Base-by-base conservation (phyloP, 2,797 vertebrate species). In the Gastrophryne carolinensis region DNA sequence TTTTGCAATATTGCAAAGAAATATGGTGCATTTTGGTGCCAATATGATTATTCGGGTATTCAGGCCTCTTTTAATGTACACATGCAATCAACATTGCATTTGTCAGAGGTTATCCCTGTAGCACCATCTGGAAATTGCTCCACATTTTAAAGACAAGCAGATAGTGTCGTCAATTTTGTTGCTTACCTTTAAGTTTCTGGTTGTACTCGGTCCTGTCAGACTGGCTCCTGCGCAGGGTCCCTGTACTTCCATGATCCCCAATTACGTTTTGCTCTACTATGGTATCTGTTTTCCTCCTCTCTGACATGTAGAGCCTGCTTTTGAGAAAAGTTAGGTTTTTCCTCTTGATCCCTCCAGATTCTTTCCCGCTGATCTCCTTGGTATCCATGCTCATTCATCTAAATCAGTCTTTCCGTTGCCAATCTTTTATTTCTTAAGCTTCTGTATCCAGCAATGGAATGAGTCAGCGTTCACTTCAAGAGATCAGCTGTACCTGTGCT, bases 161-260 rank as follows among this genome's bases (percentile, higher is more conserved):
- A 15, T 10, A 21, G 6, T 54, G n/a, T 1, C 24, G 23, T 26
- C 52, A 13, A 39, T 9, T 39, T 39, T 39, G 9, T 5, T 2
- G 35, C 19, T 89, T 96, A 99, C 97, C 97, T 98, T 98, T 95
- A 75, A 98, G 85, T 83, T 95, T 98, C 78, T 92, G 89, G 90
- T 86, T 93, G 92, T 99, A 99, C 83, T 98, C 97, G 8, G 94
- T 98, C 89, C 96, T 95, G 88, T 99, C 96, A 0, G 97, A 99
- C 84, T 99, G 95, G 82, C 92, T 98, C 84, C 97, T 94, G 84
- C 96, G 91, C 89, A 98, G 70, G 19, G 88, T 88, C 65, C 93
- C 90, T 74, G 94, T 86, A 86, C 84, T 93, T 83, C 91, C 77
- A 60, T 93, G 92, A 74, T 93, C 91, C 82, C 86, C 95, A 2